Evolutionary conservation across 2,888 invertebrate genomes (phyloP).

Genomic region (Biston betularia): DNA sequence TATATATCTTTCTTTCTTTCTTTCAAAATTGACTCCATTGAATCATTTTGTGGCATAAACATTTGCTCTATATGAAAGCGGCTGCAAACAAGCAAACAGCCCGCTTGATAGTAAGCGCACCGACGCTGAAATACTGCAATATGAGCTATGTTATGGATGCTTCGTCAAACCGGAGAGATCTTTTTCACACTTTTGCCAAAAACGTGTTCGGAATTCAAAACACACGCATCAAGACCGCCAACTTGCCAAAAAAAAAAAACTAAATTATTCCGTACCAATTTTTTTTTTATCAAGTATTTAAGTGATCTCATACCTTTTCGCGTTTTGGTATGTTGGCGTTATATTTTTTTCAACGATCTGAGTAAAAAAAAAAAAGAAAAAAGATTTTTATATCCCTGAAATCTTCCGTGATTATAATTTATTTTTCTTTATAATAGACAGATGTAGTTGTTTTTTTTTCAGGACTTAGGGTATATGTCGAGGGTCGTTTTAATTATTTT

Average conservation of each 20-base stretch:
- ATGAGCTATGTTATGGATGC: too few species aligned
- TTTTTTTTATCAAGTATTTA: constrained; percentile 36
- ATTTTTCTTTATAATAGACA: constrained; percentile 48
- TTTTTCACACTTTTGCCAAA: neutral
- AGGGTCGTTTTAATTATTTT: constrained; percentile 28
- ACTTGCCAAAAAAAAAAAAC: constrained; percentile 48
- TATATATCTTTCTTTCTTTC: too few species aligned
- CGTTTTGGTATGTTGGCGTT: constrained; percentile 62
- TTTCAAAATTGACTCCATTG: too few species aligned
- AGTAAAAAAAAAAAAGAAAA: constrained; percentile 47
- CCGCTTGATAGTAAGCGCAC: too few species aligned
- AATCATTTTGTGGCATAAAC: too few species aligned
- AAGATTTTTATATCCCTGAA: constrained; percentile 30
- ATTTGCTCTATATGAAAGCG: too few species aligned
- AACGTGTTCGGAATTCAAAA: constrained; percentile 1
- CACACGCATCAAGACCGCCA: constrained; percentile 39
- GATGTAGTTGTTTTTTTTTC: constrained; percentile 48
- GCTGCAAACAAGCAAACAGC: too few species aligned
- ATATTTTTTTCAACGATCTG: constrained; percentile 67
- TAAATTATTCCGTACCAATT: constrained; percentile 28
- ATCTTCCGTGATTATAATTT: constrained; percentile 49
- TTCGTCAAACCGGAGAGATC: too few species aligned
- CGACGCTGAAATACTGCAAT: neutral
- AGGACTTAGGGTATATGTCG: constrained; percentile 20
- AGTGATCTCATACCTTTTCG: constrained; percentile 39